Conservation (phyloP, 2,113 vertebrate species). For the Castor canadensis region DNA sequence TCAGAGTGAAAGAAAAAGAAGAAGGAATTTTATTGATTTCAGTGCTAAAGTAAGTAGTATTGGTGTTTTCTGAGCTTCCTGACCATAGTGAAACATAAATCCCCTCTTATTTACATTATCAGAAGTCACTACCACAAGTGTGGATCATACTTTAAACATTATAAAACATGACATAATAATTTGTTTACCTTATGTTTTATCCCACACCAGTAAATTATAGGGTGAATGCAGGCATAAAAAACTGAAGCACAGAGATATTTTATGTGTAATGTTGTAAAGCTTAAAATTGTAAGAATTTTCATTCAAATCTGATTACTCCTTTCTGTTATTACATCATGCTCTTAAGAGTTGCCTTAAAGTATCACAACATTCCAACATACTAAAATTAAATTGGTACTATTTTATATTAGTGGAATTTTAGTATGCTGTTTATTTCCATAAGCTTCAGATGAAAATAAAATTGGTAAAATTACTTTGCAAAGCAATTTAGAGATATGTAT, state of each 20-base stretch:
- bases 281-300: neutral
- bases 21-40: neutral
- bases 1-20: neutral
- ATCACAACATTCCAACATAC: neutral
- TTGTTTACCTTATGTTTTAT: neutral
- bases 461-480: neutral
- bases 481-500: neutral
- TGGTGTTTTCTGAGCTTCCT: neutral
- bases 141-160: neutral
- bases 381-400: neutral
- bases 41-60: neutral
- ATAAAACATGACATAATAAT: neutral
- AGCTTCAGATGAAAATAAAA: neutral
- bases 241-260: neutral
- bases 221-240: neutral
- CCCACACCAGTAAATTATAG: neutral
- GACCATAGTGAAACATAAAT: neutral
- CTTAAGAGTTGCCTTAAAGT: neutral
- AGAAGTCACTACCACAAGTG: neutral
- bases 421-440: neutral
- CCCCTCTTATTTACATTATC: neutral
- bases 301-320: neutral
- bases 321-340: neutral
- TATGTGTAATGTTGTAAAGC: neutral
- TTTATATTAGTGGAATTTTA: neutral